phyloP scores from a whole-genome alignment of 2,888 invertebrate species.

The Melangyna quadrimaculata region DNA sequence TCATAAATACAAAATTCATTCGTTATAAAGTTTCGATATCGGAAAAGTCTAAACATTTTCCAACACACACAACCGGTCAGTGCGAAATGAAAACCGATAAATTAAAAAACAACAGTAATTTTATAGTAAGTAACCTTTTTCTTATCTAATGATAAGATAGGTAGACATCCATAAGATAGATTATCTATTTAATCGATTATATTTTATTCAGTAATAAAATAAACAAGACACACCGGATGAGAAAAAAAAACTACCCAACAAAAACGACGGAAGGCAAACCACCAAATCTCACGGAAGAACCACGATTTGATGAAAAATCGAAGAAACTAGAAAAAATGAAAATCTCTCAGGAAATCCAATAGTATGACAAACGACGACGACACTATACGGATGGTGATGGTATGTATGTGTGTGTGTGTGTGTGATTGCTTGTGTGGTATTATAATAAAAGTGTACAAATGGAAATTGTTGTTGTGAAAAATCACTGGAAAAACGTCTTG shows the following conservation, averaged over 20 bases:
- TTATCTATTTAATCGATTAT: not conserved
- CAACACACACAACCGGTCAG: slow-evolving; percentile 17
- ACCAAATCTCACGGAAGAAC: slow-evolving; percentile 51
- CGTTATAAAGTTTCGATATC: slow-evolving; percentile 44
- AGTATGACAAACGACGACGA: not conserved
- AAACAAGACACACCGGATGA: not conserved
- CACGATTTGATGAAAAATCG: slow-evolving; percentile 49
- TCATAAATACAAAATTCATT: slow-evolving; percentile 29
- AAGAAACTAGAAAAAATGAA: slow-evolving; percentile 36
- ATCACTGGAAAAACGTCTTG: slow-evolving; percentile 75
- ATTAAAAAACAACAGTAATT: not conserved
- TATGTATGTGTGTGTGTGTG: not conserved
- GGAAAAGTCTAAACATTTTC: slow-evolving; percentile 65
- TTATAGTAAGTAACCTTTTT: not conserved
- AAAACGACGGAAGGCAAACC: slow-evolving; percentile 26
- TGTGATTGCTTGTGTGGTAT: not conserved
- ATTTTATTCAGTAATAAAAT: not conserved
- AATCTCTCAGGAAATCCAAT: slow-evolving; percentile 24
- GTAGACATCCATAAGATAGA: not conserved
- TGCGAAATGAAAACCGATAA: slow-evolving; percentile 8
- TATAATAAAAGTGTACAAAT: slow-evolving; percentile 22
- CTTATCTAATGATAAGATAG: slow-evolving; percentile 1
- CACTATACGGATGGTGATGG: not conserved
- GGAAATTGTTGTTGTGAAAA: slow-evolving; percentile 45
- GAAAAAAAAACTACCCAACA: not conserved